These are phyloP conservation scores for Conus betulinus DNA, from an alignment of 1,140 invertebrate species.

Conservation along the genomic window DNA sequence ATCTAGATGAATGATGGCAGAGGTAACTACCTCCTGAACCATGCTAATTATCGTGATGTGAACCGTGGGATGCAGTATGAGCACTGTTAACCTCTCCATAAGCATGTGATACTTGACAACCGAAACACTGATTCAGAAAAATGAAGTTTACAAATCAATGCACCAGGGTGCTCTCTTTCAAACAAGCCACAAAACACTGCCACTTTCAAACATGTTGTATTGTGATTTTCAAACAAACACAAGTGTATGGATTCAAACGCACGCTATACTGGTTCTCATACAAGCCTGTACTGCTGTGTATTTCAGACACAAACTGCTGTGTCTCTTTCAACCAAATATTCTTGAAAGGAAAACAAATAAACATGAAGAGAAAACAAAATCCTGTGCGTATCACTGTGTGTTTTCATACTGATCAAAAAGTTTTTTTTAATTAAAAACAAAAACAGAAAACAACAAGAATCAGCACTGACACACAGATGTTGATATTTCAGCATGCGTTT, in stretches of 20 bases:
- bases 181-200: neutral
- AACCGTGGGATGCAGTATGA: too few relatives aligned
- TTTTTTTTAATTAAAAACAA: neutral
- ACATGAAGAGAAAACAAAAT: neutral
- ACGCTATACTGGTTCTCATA: neutral
- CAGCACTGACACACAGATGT: conserved; percentile 83
- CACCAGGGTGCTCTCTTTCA: neutral
- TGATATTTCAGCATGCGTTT: conserved; percentile 90
- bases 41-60: too few relatives aligned
- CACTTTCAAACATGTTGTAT: neutral
- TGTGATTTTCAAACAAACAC: neutral
- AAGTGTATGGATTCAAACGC: conserved; percentile 85
- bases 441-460: neutral
- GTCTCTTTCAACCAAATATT: neutral
- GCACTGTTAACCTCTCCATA: too few relatives aligned
- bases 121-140: too few relatives aligned
- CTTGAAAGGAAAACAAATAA: neutral
- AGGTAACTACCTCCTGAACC: too few relatives aligned
- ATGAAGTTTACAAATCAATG: too few relatives aligned
- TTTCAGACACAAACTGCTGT: neutral
- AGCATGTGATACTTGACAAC: too few relatives aligned
- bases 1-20: too few relatives aligned
- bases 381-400: neutral
- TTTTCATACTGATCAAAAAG: neutral
- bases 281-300: too few relatives aligned